phyloP scores from a whole-genome alignment of 2,888 invertebrate genomes.

The Drosophila histrio region DNA sequence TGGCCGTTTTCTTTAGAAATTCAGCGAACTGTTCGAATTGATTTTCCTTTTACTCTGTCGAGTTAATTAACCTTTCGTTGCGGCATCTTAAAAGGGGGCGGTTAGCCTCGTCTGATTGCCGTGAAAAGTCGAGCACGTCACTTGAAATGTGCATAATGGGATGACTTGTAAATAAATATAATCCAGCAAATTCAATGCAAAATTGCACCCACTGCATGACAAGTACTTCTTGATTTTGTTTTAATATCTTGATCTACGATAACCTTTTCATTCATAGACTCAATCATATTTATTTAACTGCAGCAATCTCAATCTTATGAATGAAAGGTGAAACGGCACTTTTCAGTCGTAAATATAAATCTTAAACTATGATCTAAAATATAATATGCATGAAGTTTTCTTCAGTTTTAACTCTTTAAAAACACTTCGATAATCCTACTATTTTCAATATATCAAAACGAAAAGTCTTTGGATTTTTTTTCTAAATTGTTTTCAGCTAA shows the following conservation, averaged over 20 bases:
- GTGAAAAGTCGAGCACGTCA: constrained; percentile 44
- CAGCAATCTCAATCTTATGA: background rate
- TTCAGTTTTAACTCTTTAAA: too few species aligned
- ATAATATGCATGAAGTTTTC: too few species aligned
- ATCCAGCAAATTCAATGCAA: background rate
- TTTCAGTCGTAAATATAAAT: background rate
- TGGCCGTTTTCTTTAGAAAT: constrained; percentile 66
- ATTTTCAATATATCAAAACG: too few species aligned
- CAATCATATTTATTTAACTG: background rate
- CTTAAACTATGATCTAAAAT: background rate
- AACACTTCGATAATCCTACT: too few species aligned
- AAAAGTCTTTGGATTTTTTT: too few species aligned
- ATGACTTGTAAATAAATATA: constrained; percentile 14
- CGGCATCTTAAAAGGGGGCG: constrained; percentile 73
- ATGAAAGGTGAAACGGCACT: background rate
- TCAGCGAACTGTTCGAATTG: constrained; percentile 67
- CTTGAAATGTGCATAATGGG: constrained; percentile 14
- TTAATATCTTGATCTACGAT: background rate
- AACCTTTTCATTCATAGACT: constrained; percentile 8
- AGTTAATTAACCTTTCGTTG: constrained; percentile 75
- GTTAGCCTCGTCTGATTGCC: constrained; percentile 11
- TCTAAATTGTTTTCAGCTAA: too few species aligned
- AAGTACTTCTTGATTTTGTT: constrained; percentile 19
- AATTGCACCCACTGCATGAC: constrained; percentile 36
- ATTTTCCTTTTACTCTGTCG: constrained; percentile 51